A percentile compares a stretch with the other conserved stretches of the same genome.
These are phyloP conservation scores for Dicaeum eximium DNA, from an alignment of 2,113 vertebrate genomes.

Conservation along the genomic window DNA sequence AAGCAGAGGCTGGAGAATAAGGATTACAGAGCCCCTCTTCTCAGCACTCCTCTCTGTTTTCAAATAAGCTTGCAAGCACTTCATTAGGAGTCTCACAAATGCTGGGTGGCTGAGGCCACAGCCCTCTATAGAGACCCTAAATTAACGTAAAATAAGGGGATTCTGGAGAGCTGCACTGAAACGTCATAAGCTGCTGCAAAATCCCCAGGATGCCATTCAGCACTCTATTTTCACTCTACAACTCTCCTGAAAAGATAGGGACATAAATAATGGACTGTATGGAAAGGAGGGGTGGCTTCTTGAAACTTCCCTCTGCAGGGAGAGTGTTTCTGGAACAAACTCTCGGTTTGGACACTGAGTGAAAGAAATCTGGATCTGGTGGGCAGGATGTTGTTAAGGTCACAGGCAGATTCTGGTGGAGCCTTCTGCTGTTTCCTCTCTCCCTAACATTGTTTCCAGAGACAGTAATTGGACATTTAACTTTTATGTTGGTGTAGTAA, in stretches of 20 bases:
- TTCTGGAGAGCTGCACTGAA: not conserved
- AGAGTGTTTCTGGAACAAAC: not conserved
- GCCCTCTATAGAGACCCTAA: not conserved
- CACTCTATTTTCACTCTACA: not conserved
- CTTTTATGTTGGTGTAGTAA: not conserved
- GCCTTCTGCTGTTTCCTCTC: not conserved
- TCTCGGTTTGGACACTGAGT: fast-evolving
- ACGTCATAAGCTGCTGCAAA: not conserved
- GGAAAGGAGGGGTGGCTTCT: not conserved
- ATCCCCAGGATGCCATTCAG: not conserved
- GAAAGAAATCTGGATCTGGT: not conserved
- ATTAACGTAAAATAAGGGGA: not conserved
- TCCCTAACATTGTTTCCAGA: conserved; percentile 1
- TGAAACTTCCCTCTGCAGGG: not conserved
- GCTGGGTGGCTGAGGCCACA: not conserved
- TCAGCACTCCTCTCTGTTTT: not conserved
- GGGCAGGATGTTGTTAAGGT: not conserved
- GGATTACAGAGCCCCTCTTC: not conserved
- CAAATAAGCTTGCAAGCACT: not conserved
- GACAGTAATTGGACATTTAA: conserved; percentile 10
- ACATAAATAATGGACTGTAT: conserved; percentile 16
- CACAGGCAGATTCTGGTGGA: not conserved
- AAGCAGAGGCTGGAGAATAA: not conserved
- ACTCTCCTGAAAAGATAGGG: not conserved
- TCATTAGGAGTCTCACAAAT: not conserved